Evolutionary conservation across 2,888 invertebrate genomes (phyloP).

Genomic region (Apodemia duryi): DNA sequence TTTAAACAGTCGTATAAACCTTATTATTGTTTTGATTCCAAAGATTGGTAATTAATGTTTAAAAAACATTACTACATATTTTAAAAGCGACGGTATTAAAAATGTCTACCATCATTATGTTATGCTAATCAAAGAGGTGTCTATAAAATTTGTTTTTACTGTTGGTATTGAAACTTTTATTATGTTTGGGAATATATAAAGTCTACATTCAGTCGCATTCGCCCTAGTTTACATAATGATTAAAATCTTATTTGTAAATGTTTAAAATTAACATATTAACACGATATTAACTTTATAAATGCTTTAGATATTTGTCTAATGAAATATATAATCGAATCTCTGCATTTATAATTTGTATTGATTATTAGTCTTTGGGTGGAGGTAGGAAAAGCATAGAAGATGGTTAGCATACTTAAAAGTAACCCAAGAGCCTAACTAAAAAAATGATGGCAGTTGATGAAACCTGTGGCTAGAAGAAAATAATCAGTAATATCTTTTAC

Average conservation of each 20-base stretch:
- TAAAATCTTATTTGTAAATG: slow-evolving; percentile 1
- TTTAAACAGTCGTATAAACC: background rate
- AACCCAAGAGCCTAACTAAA: too few species aligned
- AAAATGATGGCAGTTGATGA: too few species aligned
- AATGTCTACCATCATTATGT: background rate
- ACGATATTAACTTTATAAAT: background rate
- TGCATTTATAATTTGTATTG: background rate
- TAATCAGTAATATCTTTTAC: too few species aligned
- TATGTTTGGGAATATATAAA: background rate
- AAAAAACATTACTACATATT: background rate
- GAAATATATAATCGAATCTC: background rate
- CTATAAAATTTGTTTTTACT: background rate
- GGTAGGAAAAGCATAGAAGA: too few species aligned
- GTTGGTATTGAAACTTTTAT: background rate
- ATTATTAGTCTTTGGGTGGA: background rate
- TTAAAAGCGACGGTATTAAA: background rate
- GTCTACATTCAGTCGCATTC: slow-evolving; percentile 1
- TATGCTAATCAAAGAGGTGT: background rate
- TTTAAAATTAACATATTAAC: slow-evolving; percentile 5
- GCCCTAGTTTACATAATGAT: slow-evolving; percentile 4
- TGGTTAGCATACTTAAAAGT: too few species aligned
- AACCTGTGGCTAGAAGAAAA: too few species aligned
- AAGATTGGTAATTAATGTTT: background rate
- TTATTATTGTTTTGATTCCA: background rate
- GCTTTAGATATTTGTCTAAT: background rate